phyloP scores from a whole-genome alignment of 2,888 invertebrate genomes.

The Lasioglossum calceatum region DNA sequence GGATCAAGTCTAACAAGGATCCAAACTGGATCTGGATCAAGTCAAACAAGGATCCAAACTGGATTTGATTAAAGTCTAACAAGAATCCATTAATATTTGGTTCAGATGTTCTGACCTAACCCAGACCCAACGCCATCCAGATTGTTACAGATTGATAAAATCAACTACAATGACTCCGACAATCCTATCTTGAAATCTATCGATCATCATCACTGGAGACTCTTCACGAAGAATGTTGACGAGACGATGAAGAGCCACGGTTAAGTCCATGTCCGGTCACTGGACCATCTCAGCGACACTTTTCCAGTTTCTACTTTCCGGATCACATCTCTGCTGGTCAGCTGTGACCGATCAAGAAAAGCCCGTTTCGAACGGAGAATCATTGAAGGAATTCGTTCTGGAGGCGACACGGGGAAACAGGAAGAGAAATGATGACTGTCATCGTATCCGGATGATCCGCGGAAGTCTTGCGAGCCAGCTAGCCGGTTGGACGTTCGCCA shows the following conservation, averaged over 20 bases:
- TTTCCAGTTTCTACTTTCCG: background rate
- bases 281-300: background rate
- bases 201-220: background rate
- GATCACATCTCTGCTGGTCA: background rate
- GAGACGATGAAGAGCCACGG: background rate
- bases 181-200: too few relatives aligned
- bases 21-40: too few relatives aligned
- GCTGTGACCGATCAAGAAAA: background rate
- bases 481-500: constrained; percentile 57
- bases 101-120: background rate
- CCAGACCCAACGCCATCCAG: background rate
- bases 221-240: background rate
- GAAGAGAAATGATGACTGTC: background rate
- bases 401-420: background rate
- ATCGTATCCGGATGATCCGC: background rate
- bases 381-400: background rate
- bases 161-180: background rate
- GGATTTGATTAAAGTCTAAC: too few relatives aligned
- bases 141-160: background rate
- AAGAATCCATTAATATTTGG: too few relatives aligned
- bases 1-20: too few relatives aligned
- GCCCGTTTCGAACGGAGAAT: background rate
- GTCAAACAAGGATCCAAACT: too few relatives aligned
- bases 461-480: constrained; percentile 6
- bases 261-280: background rate